phyloP scores from a whole-genome alignment of 2,797 vertebrate genomes.

The Cryptoblepharus egeriae region DNA sequence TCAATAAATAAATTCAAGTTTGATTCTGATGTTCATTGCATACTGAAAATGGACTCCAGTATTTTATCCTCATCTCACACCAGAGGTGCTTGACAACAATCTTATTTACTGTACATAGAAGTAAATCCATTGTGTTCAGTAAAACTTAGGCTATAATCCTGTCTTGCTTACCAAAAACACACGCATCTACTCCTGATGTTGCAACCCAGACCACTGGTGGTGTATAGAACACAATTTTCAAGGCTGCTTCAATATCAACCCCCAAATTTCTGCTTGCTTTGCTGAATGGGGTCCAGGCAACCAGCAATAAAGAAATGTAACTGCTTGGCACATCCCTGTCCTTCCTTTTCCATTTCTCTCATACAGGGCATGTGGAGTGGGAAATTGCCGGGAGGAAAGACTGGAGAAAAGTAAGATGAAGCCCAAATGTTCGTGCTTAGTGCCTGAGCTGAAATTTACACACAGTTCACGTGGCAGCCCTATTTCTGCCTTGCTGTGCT shows the following conservation, averaged over 20 bases:
- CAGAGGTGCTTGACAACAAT: too few species aligned
- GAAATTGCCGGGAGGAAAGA: not conserved
- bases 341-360: not conserved
- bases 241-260: not conserved
- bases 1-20: too few species aligned
- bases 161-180: too few species aligned
- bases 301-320: not conserved
- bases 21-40: not conserved
- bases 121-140: too few species aligned
- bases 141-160: too few species aligned
- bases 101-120: too few species aligned
- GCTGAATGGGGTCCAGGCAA: not conserved
- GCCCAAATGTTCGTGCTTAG: rapidly evolving
- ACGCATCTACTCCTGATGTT: too few species aligned
- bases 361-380: not conserved
- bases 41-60: not conserved
- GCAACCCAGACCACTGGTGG: not conserved
- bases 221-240: too few species aligned
- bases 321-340: rapidly evolving
- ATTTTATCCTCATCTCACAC: too few species aligned
- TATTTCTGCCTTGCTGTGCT: rapidly evolving
- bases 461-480: not conserved
- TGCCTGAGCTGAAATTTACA: too few species aligned
- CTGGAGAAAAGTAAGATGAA: not conserved
- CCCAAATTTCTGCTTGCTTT: not conserved